Base-by-base conservation (phyloP, 2,888 invertebrate genomes). In the Drosophila nr. fundita region DNA sequence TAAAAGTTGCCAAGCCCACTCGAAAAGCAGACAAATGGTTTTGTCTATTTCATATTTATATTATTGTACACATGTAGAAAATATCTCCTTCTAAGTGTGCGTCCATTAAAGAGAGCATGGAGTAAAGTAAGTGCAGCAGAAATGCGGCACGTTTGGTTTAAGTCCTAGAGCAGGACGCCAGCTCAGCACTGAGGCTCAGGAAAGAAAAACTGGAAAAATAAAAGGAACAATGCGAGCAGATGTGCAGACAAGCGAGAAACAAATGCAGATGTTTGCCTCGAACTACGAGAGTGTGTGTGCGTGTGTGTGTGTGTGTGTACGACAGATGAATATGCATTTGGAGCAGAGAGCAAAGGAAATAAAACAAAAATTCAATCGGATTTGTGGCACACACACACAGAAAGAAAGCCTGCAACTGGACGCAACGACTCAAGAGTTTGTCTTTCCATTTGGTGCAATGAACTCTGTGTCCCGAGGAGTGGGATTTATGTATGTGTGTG, bases 331-430 rank as follows among this genome's bases (percentile, higher is more conserved):
- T 84, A 82, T 82, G 84, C 82, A 84, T 80, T 70, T 74, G 70
- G 69, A 80, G 74, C 70, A 48, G 68, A 61, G 68, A 57, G 63
- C 60, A 72, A 75, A 73, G 67, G 76, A 82, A 88, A 82, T 80
- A 83, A 87, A 90, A 82, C 80, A 79, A 80, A 80, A 87, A 79
- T 83, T 78, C 81, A 92, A 91, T 85, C 77, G 76, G 83, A 90
- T 90, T 90, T 87, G 71, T 69, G 73, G 72, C 73, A 66, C 42
- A 71, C 36, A 60, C 53, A 27, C 0, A 54, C 13, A n/a, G 6
- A 34, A 18, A 34, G 24, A 29, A 40, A 73, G 55, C 68, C 36
- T 69, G 84, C 83, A 83, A 82, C 83, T 81, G 84, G 87, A 88
- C 70, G 70, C 68, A 60, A 54, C 53, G 54, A 34, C 42, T 63